Evolutionary conservation across 2,888 invertebrate species (phyloP), one percentile per base, ranked within the genome.

Genomic region (Apamea anceps): DNA sequence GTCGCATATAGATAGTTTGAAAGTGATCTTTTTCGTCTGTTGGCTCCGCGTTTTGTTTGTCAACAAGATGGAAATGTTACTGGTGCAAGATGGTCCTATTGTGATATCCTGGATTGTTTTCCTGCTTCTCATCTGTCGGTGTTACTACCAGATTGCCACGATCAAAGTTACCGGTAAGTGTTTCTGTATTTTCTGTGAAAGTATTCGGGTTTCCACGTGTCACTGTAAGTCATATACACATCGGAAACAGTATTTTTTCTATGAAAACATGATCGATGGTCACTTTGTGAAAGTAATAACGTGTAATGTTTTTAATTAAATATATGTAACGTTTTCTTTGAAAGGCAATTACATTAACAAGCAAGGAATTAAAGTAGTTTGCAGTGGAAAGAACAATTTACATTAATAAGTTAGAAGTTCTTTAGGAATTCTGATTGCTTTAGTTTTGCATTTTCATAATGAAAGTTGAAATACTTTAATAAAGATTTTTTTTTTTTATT

Each of bases 91-190:
- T 72, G 94, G 94, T 57, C 96, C 96, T 3, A 94, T 96, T 81
- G 92, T 96, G 87, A 88, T 97, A 80, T 96, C 97, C 37, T 96
- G 96, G 97, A 94, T 96, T 90, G 93, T 96, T 81, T 96, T 96
- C 84, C 86, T 97, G 73, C 85, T 96, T 86, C 90, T 96, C 84
- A 96, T 97, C 89, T 97, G 94, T 80, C 93, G 96, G 82, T 96
- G 96, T 87, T 96, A 96, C 85, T 96, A 96, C 91, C 93, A 94
- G 80, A 94, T 96, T 78, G 92, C 95, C 87, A 87, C 90, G 48
- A 90, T 92, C 73, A 91, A 87, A 74, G 78, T 85, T 71, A 76
- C 85, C 37, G 94, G 95, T 95, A 76, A 94, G 95, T 91, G 21
- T 74, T 70, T 71, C 0, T n/a, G 13, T 18, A 66, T 75, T 80